A percentile compares a stretch with the other conserved stretches of the same genome.
Evolutionary conservation across 1,140 invertebrate species (phyloP).

Genomic region (Drosophila sp.): DNA sequence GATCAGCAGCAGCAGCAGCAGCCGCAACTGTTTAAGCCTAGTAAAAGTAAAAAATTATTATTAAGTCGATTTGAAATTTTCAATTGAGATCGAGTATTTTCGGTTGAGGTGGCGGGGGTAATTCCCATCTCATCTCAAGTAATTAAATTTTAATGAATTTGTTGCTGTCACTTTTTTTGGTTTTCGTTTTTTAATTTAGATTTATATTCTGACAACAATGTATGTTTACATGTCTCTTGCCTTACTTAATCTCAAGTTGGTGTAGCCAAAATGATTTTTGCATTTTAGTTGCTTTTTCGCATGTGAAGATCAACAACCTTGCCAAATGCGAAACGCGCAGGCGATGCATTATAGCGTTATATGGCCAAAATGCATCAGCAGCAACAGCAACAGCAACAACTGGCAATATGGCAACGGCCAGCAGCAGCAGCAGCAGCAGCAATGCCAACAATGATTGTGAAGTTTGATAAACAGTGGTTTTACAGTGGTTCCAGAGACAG

Average conservation of each 20-base stretch:
- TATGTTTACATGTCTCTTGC: not conserved
- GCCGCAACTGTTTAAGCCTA: constrained; percentile 18
- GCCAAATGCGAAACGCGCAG: constrained; percentile 47
- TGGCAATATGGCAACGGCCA: constrained; percentile 1
- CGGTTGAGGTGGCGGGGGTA: not conserved
- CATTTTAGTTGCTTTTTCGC: constrained; percentile 37
- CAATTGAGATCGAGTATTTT: constrained; percentile 13
- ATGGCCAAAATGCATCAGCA: constrained; percentile 49
- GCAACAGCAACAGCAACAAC: constrained; percentile 24
- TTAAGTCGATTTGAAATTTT: constrained; percentile 43
- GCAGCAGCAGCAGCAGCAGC: constrained; percentile 5
- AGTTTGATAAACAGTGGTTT: constrained; percentile 6
- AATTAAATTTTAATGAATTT: constrained; percentile 24
- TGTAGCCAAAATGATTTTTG: constrained; percentile 44
- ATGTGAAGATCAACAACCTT: constrained; percentile 79
- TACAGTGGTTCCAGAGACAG: not conserved
- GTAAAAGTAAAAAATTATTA: constrained; percentile 13
- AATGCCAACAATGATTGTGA: constrained; percentile 10
- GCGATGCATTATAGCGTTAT: constrained; percentile 54
- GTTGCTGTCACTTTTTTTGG: not conserved
- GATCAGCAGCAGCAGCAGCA: constrained; percentile 19
- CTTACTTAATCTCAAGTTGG: not conserved
- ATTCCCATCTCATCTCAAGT: constrained; percentile 2
- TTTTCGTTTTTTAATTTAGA: constrained; percentile 36
- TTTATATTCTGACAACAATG: constrained; percentile 46